Evolutionary conservation across 1,140 invertebrate genomes (phyloP), one percentile per base, ranked within the genome.

Genomic region (Agrilus planipennis): DNA sequence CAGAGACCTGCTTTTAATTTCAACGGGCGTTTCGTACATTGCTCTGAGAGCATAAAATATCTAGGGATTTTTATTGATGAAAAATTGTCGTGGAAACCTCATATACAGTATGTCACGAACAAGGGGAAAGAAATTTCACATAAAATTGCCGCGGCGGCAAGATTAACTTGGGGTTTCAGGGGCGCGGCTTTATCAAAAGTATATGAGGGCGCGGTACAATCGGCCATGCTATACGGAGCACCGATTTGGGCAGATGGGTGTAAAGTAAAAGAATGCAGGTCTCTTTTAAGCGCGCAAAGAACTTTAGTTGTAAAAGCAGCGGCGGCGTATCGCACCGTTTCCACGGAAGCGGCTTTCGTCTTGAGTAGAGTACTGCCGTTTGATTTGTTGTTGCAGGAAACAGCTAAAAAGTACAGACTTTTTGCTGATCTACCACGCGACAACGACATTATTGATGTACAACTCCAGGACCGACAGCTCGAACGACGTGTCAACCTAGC

Each of bases 141-240:
- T 12, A 27, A 12, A 12, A 27, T 27, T 12, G 23, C 23, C 23
- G 23, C 23, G 12, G 23, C 23, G 7, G 23, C 23, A 27, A 27
- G 12, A 27, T 27, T 27, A 27, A 27, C 23, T 12, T 36, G 18
- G 34, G 34, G 34, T 6, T n/a, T 36, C 4, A 10, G 17, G 6
- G 18, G 16, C 7, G n/a, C 7, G 17, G 34, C 34, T 5, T 11
- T 36, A 11, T 12, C 6, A 19, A 10, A 4, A 44, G 49, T 53
- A 4, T 51, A 49, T 16, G 30, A 16, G 0, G 44, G 47, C 0
- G 31, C 28, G 0, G 29, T 53, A 2, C 49, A 53, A 17, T 49
- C 51, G 0, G 34, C 44, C 1, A 45, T 53, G 0, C 3, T 47
- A 14, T 54, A 54, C 17, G 47, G 46, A 0, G 43, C 50, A 0